These are phyloP conservation scores for Protonemura montana DNA, from an alignment of 2,888 invertebrate species.

Conservation along the genomic window DNA sequence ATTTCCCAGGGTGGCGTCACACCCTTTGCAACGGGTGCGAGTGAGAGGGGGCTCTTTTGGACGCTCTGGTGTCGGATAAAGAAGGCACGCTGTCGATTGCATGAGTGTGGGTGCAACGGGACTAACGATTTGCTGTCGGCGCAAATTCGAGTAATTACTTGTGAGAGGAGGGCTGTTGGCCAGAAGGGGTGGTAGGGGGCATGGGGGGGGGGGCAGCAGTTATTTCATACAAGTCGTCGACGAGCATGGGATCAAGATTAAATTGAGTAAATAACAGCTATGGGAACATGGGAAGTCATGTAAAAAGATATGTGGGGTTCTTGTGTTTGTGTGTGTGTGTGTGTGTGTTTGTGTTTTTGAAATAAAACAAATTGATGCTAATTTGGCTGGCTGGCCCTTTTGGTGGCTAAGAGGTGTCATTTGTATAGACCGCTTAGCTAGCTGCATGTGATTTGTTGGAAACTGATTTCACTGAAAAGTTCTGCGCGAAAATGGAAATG, in stretches of 20 bases:
- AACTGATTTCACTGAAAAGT: not conserved
- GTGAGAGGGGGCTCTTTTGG: not conserved
- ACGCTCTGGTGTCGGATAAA: not conserved
- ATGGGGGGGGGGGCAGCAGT: not conserved
- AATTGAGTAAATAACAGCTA: conserved; percentile 24
- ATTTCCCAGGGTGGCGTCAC: not conserved
- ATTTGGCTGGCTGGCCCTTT: not conserved
- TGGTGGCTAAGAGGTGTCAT: not conserved
- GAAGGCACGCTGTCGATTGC: conserved; percentile 13
- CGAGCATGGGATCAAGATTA: conserved; percentile 14
- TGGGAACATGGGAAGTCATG: not conserved
- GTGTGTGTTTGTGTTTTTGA: not conserved
- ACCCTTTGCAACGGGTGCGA: not conserved
- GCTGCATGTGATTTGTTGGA: not conserved
- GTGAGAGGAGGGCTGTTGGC: conserved; percentile 33
- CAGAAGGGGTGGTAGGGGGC: not conserved
- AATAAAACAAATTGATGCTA: conserved; percentile 4
- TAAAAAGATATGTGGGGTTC: not conserved
- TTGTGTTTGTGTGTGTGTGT: not conserved
- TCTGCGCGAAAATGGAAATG: not conserved
- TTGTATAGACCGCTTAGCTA: not conserved
- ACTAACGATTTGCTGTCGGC: conserved; percentile 42
- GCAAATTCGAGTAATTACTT: conserved; percentile 42
- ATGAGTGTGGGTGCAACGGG: conserved; percentile 1
- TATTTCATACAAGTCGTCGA: conserved; percentile 27